Evolutionary conservation across 2,888 invertebrate species (phyloP), one percentile per base, ranked within the genome.

Genomic region (Mythimna loreyi): DNA sequence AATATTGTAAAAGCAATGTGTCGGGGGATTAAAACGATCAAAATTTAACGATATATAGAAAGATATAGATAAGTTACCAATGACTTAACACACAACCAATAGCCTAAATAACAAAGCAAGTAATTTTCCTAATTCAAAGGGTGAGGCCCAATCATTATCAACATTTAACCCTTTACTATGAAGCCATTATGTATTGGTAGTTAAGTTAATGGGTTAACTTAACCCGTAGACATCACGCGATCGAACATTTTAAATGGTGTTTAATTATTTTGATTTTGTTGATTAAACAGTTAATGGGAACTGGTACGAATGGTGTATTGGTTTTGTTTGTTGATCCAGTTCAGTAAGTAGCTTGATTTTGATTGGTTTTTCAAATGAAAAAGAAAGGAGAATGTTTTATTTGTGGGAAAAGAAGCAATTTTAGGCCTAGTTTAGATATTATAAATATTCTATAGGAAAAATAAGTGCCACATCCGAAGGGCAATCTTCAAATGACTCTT

Each of bases 161-260:
- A 88, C 52, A 47, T 85, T 88, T 88, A 93, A 93, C 92, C 94
- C 94, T 84, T 93, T 91, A 72, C 90, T 85, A 91, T 92, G 89
- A 90, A 94, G 93, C 90, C 92, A 94, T 94, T 94, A 94, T 91
- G 90, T 88, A 89, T 88, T 76, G 84, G 82, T 90, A 89, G 91
- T 92, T 92, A 91, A 83, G 79, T 76, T 92, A 93, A 93, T 93
- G 91, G 92, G 86, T 90, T 82, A 86, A 88, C 87, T 92, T 93
- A 87, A 86, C 65, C 85, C 81, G 82, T 75, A 70, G 83, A 82
- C 84, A 86, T 86, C 94, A 94, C 93, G 93, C 93, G 91, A 94
- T 92, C 87, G 86, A 80, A 85, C 71, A 56, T 84, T 82, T 80
- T 83, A 81, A 75, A 80, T 75, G 25, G 53, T 74, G 83, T 74